Conservation (phyloP, 2,113 vertebrate species). For the Passerina amoena region DNA sequence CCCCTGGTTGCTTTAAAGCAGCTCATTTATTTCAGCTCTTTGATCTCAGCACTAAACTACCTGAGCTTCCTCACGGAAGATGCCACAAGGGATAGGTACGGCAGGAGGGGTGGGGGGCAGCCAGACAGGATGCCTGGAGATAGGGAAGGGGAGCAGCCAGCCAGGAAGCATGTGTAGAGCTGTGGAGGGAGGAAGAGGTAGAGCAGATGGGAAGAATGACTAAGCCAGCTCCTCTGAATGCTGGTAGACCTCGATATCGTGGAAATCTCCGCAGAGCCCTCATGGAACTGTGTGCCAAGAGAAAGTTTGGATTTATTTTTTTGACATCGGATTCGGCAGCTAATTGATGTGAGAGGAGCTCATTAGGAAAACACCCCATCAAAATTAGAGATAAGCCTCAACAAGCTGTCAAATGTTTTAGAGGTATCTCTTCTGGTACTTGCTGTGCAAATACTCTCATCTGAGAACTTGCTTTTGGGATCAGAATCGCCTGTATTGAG, state of each 20-base stretch:
- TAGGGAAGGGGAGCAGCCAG: conserved; percentile 6
- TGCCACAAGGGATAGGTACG: not conserved
- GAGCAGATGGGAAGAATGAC: conserved; percentile 68
- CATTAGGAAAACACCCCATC: conserved; percentile 35
- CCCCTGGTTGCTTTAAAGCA: not conserved
- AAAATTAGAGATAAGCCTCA: conserved; percentile 31
- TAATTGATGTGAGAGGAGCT: conserved; percentile 37
- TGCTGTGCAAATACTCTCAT: not conserved
- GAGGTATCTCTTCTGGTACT: not conserved
- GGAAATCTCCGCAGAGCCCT: conserved; percentile 49
- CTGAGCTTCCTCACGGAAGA: not conserved
- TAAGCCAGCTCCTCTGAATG: conserved; percentile 41
- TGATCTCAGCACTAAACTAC: conserved; percentile 24
- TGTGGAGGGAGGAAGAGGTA: not conserved
- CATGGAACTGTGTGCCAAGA: not conserved
- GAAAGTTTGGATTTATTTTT: not conserved
- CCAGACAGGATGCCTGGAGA: conserved; percentile 1
- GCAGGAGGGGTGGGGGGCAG: not conserved
- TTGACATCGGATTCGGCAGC: not conserved
- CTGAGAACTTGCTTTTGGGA: not conserved
- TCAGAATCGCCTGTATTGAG: not conserved
- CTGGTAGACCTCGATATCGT: not conserved
- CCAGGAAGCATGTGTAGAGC: conserved; percentile 36
- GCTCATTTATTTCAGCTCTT: conserved; percentile 4
- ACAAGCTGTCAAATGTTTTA: conserved; percentile 19